Conservation (phyloP, 1,140 invertebrate species). For the Camponotus pennsylvanicus region DNA sequence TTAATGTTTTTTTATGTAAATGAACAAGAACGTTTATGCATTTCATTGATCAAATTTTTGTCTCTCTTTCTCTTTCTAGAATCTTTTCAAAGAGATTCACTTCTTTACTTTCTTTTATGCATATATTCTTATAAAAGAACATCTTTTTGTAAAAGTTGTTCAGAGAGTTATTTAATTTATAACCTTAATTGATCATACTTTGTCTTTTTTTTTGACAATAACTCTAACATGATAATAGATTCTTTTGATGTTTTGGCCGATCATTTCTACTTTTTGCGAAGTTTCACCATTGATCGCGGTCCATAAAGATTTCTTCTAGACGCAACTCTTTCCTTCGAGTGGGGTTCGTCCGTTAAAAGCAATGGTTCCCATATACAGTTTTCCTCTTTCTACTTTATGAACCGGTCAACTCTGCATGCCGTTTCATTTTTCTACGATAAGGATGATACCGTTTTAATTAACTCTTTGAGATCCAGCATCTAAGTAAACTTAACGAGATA, state of each 20-base stretch:
- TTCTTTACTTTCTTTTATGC: no score
- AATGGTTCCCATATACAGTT: neutral
- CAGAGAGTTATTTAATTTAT: neutral
- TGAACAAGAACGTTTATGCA: no score
- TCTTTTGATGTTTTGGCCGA: neutral
- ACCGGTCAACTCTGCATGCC: no score
- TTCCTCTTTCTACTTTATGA: neutral
- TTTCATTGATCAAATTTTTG: no score
- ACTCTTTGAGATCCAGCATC: slow-evolving; percentile 22
- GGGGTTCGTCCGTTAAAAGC: neutral
- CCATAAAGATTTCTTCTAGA: neutral
- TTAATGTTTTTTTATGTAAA: no score
- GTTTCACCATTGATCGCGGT: neutral
- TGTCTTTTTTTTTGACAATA: no score
- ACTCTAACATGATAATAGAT: neutral
- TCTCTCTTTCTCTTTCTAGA: no score
- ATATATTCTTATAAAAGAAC: no score
- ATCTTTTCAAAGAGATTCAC: no score
- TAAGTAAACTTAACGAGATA: neutral
- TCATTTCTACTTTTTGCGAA: neutral
- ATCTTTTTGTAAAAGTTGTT: no score
- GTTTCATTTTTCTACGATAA: neutral
- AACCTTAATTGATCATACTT: neutral
- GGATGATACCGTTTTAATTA: slow-evolving; percentile 12
- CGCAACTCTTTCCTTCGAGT: neutral